phyloP scores from a whole-genome alignment of 2,888 invertebrate genomes.

The Rapana venosa region DNA sequence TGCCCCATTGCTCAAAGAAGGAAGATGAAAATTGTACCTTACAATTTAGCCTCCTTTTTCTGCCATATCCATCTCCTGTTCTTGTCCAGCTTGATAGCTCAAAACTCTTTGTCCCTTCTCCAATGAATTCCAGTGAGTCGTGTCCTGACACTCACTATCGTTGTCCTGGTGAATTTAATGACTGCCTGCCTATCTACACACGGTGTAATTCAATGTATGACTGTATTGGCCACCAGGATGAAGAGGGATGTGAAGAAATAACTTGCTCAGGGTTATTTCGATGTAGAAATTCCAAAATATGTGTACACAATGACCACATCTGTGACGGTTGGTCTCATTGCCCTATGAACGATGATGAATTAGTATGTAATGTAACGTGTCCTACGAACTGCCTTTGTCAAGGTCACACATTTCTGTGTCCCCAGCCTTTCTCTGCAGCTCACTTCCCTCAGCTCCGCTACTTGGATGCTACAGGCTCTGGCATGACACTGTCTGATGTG shows the following conservation, averaged over 20 bases:
- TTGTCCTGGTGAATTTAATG: slow-evolving; percentile 12
- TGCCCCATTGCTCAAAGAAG: background rate
- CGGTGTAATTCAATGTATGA: slow-evolving; percentile 10
- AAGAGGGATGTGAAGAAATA: background rate
- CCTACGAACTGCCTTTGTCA: background rate
- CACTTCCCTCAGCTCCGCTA: background rate
- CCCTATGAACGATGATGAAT: slow-evolving; percentile 8
- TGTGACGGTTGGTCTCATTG: slow-evolving; percentile 21
- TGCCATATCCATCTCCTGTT: background rate
- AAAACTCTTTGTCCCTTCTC: background rate
- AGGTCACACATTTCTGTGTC: background rate
- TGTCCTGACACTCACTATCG: slow-evolving; percentile 25
- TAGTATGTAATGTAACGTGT: background rate
- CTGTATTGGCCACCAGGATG: background rate
- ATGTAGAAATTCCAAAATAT: background rate
- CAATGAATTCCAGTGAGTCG: background rate
- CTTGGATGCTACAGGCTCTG: background rate
- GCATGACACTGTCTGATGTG: background rate
- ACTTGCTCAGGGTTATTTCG: background rate
- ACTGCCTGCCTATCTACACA: slow-evolving; percentile 10
- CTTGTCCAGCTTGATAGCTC: background rate
- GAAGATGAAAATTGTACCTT: background rate
- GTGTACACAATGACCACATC: slow-evolving; percentile 12
- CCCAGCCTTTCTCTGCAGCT: background rate
- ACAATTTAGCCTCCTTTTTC: too few relatives aligned